phyloP scores from a whole-genome alignment of 2,888 invertebrate genomes.

The Didymodactylos carnosus region DNA sequence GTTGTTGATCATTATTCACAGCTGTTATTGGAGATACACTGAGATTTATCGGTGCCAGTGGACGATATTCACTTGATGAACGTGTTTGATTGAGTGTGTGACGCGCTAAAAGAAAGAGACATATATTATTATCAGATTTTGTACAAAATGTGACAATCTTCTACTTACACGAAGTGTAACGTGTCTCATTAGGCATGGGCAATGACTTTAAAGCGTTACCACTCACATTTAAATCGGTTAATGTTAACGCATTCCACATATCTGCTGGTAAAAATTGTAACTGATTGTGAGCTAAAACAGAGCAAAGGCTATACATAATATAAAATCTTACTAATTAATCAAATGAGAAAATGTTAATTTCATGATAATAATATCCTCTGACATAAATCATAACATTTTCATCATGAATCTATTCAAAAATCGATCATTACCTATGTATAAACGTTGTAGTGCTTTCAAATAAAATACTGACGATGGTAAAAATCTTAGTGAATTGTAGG shows the following conservation, averaged over 20 bases:
- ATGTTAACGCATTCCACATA: conserved; percentile 64
- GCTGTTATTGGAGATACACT: background rate
- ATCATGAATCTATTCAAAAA: too few relatives aligned
- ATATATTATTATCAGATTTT: background rate
- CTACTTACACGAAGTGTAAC: background rate
- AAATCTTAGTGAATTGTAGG: conserved; percentile 59
- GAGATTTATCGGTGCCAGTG: background rate
- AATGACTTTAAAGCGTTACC: conserved; percentile 65
- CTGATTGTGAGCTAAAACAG: conserved; percentile 66
- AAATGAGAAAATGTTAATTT: too few relatives aligned
- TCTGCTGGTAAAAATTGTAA: conserved; percentile 57
- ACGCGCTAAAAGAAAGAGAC: background rate
- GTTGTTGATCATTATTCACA: background rate
- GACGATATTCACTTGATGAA: background rate
- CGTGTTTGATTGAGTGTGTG: background rate
- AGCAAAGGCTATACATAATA: background rate
- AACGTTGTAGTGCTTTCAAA: background rate
- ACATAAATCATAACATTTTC: too few relatives aligned
- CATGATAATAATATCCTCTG: too few relatives aligned
- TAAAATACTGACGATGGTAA: conserved; percentile 65
- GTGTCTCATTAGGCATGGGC: conserved; percentile 24
- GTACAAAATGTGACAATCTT: background rate
- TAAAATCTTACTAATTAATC: too few relatives aligned
- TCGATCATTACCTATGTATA: conserved; percentile 1
- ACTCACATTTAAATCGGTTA: conserved; percentile 67